Evolutionary conservation across 2,113 vertebrate species (phyloP), one percentile per base, ranked within the genome.

Genomic region (Motacilla alba): DNA sequence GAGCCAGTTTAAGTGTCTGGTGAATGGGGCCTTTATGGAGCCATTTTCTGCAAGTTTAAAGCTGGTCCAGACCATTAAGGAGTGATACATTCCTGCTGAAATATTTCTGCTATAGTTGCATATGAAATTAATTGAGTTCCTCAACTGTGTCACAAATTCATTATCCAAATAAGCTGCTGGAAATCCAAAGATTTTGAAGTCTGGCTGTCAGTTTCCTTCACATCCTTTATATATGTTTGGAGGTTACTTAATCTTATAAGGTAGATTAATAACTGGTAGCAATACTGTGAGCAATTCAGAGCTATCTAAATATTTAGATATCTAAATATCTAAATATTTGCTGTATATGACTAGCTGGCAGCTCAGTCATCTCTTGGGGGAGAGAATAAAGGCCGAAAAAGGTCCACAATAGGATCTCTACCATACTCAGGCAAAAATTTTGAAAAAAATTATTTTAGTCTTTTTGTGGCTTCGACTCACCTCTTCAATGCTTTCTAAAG

Each of bases 371-470:
- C 28, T 49, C 43, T 17, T 39, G 10, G 13, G 8, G 39, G 9
- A 53, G 27, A 66, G 8, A 67, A 31, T 53, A 75, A 76, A 33
- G 12, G 13, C 9, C 83, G 53, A 75, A 85, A 24, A 49, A 11
- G 4, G 27, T 27, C 18, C 73, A 52, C 18, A 69, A 46, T 4
- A 59, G 23, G 16, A 39, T 60, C 8, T 33, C 21, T 60, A 53
- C 11, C 10, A 18, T 35, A 59, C 2, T n/a, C 79, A 72, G 18
- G 17, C 11, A 88, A 1, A 19, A 17, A 21, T 39, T 55, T 49
- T 31, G 2, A 46, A 49, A 78, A 33, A 3, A 22, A 0, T 15
- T 0, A 28, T 23, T 19, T 43, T 55, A 18, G 2, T 21, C 6
- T 75, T 67, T 50, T 66, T 86, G 14, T 44, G 15, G 16, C 28